phyloP scores from a whole-genome alignment of 2,797 vertebrate genomes.

The Pteronotus mesoamericanus region DNA sequence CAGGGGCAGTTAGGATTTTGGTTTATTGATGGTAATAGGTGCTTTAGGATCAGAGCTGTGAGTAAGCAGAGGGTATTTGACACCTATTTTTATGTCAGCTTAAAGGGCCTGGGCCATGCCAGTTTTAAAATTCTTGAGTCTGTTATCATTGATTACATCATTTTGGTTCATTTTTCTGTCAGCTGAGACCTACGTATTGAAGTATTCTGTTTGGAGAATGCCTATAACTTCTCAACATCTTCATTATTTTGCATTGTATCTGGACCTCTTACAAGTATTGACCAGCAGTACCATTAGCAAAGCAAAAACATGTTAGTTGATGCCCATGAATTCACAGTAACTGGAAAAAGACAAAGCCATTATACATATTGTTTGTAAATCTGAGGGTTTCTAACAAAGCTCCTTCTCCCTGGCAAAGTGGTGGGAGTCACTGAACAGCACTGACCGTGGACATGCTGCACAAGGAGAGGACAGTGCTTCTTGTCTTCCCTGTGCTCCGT shows the following conservation, averaged over 20 bases:
- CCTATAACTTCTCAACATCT: neutral
- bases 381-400: conserved; percentile 15
- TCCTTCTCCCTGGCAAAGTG: conserved; percentile 20
- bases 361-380: neutral
- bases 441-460: neutral
- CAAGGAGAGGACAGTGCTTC: conserved; percentile 51
- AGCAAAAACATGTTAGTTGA: conserved; percentile 19
- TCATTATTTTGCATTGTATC: conserved; percentile 2
- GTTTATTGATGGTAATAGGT: neutral
- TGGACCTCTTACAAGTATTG: neutral
- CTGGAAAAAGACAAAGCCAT: conserved; percentile 17
- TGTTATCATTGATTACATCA: neutral
- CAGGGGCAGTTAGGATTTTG: neutral
- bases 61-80: neutral
- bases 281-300: neutral
- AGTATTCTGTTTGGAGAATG: conserved; percentile 11
- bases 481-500: conserved; percentile 41
- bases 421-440: conserved; percentile 15
- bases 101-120: neutral
- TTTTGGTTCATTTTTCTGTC: conserved; percentile 35
- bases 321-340: conserved; percentile 8
- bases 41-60: neutral
- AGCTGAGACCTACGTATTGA: neutral
- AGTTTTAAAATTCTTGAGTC: neutral
- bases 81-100: neutral